Base-by-base conservation (phyloP, 2,113 vertebrate species). In the Hippocampus abdominalis region DNA sequence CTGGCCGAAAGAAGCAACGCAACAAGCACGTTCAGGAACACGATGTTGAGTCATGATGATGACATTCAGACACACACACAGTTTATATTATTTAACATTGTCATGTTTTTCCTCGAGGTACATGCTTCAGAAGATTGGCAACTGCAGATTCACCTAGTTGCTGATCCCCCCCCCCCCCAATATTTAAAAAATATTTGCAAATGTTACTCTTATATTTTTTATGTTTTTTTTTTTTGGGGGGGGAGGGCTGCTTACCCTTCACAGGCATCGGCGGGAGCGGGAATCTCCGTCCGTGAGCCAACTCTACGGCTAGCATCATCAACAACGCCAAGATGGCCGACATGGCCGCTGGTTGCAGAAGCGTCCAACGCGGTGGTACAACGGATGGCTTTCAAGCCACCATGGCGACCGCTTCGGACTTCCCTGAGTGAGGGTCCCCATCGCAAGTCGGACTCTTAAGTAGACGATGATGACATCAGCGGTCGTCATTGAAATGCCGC, bases 221-320 rank as follows among this genome's bases (percentile, higher is more conserved):
- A 44, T 13, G 2, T 13, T 44, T 44, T 13, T 44, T 44, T 44
- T 44, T 60, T 32, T 60, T 1, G 12, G 54, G 4, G 53, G 39
- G 1, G 27, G 13, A 23, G 5, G 54, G 39, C 39, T 5, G 57
- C 81, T 84, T 56, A 89, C 90, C 86, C 85, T 77, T 72, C 27
- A 72, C 48, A 1, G 74, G 74, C 36, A 84, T 73, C 62, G 79
- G 48, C 76, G 81, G 75, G 3, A 86, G 62, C 0, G 8, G 3
- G 32, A 56, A 64, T 53, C 2, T 21, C 71, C 82, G 42, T 46
- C 63, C 85, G 25, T 18, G 10, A n/a, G 68, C 82, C 0, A 60
- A 32, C 11, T 23, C 27, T 0, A 66, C 8, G 39, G 72, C 1
- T 64, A 78, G 6, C 27, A 66, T 23, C 27, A 80, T 25, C 23